These are phyloP conservation scores for Cheumatopsyche charites DNA, from an alignment of 1,140 invertebrate genomes.

Conservation along the genomic window DNA sequence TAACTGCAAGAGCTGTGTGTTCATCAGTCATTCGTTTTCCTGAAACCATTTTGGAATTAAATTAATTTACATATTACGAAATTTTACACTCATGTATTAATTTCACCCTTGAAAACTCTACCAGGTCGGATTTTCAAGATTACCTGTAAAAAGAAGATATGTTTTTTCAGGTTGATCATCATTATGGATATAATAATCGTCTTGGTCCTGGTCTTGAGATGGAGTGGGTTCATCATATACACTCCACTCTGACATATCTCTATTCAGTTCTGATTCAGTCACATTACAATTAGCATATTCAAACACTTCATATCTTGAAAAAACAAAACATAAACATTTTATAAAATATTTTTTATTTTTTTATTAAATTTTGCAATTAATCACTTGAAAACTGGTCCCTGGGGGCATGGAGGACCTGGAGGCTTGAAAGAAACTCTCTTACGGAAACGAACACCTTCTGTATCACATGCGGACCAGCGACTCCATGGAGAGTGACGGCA, in stretches of 20 bases:
- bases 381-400: conserved; percentile 33
- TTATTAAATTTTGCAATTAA: conserved; percentile 1
- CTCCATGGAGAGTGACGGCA: conserved; percentile 65
- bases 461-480: conserved; percentile 62
- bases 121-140: not conserved
- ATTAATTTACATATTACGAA: no score
- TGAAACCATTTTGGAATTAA: conserved; percentile 19
- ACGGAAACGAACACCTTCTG: conserved; percentile 48
- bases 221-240: conserved; percentile 36
- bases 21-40: conserved; percentile 38
- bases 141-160: conserved; percentile 46
- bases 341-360: not conserved
- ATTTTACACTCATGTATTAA: no score
- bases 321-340: not conserved
- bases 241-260: conserved; percentile 41
- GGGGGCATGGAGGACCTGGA: conserved; percentile 42
- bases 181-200: conserved; percentile 46
- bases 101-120: no score
- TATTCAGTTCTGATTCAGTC: conserved; percentile 40
- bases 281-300: conserved; percentile 47
- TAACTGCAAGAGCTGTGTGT: conserved; percentile 43
- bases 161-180: conserved; percentile 47
- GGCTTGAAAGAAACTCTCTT: conserved; percentile 44
- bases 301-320: conserved; percentile 47
- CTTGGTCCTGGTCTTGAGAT: conserved; percentile 36